Evolutionary conservation across 2,113 vertebrate genomes (phyloP), one percentile per base, ranked within the genome.

Genomic region (Tautogolabrus adspersus): DNA sequence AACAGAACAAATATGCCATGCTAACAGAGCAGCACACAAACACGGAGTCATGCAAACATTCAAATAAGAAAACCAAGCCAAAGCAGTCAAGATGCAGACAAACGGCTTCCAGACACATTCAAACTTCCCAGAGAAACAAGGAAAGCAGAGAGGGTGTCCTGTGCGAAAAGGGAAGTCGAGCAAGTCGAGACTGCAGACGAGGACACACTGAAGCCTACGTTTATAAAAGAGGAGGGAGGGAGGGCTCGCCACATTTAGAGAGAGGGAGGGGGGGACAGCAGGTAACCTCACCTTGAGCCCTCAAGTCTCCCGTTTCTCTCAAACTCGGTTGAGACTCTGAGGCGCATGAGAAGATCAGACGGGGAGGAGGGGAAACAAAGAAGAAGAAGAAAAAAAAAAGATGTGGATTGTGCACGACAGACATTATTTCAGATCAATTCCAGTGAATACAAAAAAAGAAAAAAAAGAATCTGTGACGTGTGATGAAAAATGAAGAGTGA

Each of bases 291-390:
- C 98, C 98, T 99, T 96, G 97, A 98, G 95, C 98, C 97, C 97
- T 99, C 97, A 97, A 96, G 97, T 97, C 97, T 96, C 96, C 97
- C 96, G 96, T 97, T 98, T 97, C 97, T 96, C 94, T 99, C 98
- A 97, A 97, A 96, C 94, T 99, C 97, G 93, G 96, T 96, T 86
- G 98, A 98, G 95, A 98, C 96, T 96, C 98, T 96, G 94, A 66
- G 81, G 67, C 47, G 69, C 70, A 76, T 22, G 86, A 82, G 83
- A 73, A 87, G 81, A 74, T 81, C 71, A 18, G 76, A 83, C 11
- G 16, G n/a, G 72, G 21, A 77, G 46, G 69, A 66, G 19, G 72
- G 9, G 60, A 16, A 34, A 49, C 47, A 61, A 60, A 72, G 26
- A 42, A 66, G 12, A 57, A 60, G 18, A 54, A 59, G 63, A 68